A percentile compares a stretch with the other conserved stretches of the same genome.
These are phyloP conservation scores for Eriocheir sinensis DNA, from an alignment of 1,140 invertebrate genomes.

Conservation along the genomic window DNA sequence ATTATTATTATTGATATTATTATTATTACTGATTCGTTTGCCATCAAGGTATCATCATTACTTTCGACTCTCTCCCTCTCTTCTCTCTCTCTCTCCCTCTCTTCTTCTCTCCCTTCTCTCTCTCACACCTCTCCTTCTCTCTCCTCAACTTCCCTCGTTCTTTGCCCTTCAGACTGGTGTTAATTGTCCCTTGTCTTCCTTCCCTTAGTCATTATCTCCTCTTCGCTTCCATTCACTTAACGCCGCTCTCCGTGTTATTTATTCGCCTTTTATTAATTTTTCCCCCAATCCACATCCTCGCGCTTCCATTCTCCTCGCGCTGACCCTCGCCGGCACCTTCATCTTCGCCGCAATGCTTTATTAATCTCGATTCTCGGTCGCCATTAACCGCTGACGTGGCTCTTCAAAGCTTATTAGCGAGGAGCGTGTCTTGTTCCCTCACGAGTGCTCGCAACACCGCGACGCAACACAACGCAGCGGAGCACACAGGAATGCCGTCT, in stretches of 20 bases:
- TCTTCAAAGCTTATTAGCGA: slow-evolving; percentile 25
- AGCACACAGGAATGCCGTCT: background rate
- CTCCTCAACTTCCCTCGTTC: background rate
- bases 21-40: too few relatives aligned
- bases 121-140: background rate
- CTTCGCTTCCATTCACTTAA: slow-evolving; percentile 24
- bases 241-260: background rate
- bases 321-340: slow-evolving; percentile 1
- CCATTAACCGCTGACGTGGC: background rate
- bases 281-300: background rate
- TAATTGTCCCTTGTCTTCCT: slow-evolving; percentile 24
- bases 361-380: background rate
- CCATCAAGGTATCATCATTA: background rate
- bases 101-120: too few relatives aligned
- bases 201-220: slow-evolving; percentile 24
- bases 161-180: slow-evolving; percentile 4
- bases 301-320: background rate
- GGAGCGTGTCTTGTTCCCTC: too few relatives aligned
- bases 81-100: too few relatives aligned
- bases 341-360: background rate
- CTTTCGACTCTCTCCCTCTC: background rate
- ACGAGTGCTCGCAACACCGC: background rate
- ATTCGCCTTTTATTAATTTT: slow-evolving; percentile 26
- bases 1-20: slow-evolving; percentile 10
- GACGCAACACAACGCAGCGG: background rate